Base-by-base conservation (phyloP, 2,888 invertebrate genomes). In the Parascotia fuliginaria region DNA sequence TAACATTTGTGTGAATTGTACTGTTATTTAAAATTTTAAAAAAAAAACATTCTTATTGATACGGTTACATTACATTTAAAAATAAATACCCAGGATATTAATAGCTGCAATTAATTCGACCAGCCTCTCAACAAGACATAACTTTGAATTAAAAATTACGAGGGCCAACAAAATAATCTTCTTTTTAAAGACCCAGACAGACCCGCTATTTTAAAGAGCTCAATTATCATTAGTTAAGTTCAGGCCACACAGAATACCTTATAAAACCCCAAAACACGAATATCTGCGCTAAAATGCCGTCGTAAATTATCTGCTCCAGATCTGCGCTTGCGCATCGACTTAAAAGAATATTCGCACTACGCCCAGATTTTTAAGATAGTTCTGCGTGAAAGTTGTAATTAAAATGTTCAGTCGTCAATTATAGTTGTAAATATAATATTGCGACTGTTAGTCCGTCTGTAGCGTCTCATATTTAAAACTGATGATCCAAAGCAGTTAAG, bases 211-310 rank as follows among this genome's bases (percentile, higher is more conserved):
- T 42, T 47, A 32, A 33, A 33, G 15, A 29, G 13, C 42, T 9
- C 16, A 28, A 36, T 36, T 31, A 44, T 46, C 29, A 55, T 55
- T 50, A 40, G 42, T 50, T 36, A 40, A 9, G 19, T 0, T 9
- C 5, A 31, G 50, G 31, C 42, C 50, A 42, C 46, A 46, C 46
- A 32, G 43, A 33, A 11, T 27, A 14, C 15, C 16, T n/a, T 9
- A 15, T 28, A 39, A 46, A 40, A 16, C 16, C 9, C 22, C 28
- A 29, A 40, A 24, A 41, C 41, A 22, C 19, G 19, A 28, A 33
- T 32, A 33, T 14, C n/a, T 5, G 27, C 39, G 29, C 39, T 13
- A 32, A 39, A 27, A 40, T 38, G 14, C 36, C 11, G 31, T 40
- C 14, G 31, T 31, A 27, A 19, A 19, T 38, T 43, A 40, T 45